phyloP scores from a whole-genome alignment of 2,797 vertebrate genomes.

The Glossophaga mutica region DNA sequence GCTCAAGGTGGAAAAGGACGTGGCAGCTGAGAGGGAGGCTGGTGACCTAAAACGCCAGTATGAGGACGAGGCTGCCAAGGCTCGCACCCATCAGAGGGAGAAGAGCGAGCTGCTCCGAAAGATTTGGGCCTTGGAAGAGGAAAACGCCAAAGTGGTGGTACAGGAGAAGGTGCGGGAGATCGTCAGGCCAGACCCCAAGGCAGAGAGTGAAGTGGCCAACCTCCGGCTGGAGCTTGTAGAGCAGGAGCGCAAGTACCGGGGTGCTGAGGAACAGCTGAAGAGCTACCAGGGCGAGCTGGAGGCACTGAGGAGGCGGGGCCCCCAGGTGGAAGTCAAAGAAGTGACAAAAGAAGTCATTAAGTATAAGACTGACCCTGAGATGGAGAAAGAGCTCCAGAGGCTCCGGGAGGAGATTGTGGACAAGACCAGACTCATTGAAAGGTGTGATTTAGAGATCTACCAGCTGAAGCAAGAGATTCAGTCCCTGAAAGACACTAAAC shows the following conservation, averaged over 20 bases:
- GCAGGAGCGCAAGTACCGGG: slow-evolving; percentile 90
- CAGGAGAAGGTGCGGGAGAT: slow-evolving; percentile 98
- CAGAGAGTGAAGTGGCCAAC: slow-evolving; percentile 94
- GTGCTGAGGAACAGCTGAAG: slow-evolving; percentile 89
- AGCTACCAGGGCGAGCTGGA: slow-evolving; percentile 88
- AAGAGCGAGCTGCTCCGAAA: slow-evolving; percentile 91
- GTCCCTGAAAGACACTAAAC: slow-evolving; percentile 92
- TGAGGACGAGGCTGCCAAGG: slow-evolving; percentile 90
- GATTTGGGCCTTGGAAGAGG: slow-evolving; percentile 91
- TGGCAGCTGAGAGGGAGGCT: slow-evolving; percentile 90
- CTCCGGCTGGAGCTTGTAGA: slow-evolving; percentile 96
- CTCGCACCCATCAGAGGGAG: slow-evolving; percentile 87
- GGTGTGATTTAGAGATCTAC: slow-evolving; percentile 92
- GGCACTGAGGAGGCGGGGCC: slow-evolving; percentile 89
- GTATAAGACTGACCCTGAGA: slow-evolving; percentile 95
- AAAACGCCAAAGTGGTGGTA: slow-evolving; percentile 91
- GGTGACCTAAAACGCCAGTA: slow-evolving; percentile 89
- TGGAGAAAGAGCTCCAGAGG: slow-evolving; percentile 91
- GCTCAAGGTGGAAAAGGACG: slow-evolving; percentile 95
- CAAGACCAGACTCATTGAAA: slow-evolving; percentile 91
- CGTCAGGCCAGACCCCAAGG: slow-evolving; percentile 94
- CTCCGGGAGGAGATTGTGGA: slow-evolving; percentile 95
- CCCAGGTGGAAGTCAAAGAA: slow-evolving; percentile 93
- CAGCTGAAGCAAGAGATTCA: slow-evolving; percentile 94
- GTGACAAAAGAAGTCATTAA: slow-evolving; percentile 97